Percentiles rank a stretch among this genome's conserved stretches.
phyloP scores from a whole-genome alignment of 2,797 vertebrate species.

The Toxotes lorentzi region DNA sequence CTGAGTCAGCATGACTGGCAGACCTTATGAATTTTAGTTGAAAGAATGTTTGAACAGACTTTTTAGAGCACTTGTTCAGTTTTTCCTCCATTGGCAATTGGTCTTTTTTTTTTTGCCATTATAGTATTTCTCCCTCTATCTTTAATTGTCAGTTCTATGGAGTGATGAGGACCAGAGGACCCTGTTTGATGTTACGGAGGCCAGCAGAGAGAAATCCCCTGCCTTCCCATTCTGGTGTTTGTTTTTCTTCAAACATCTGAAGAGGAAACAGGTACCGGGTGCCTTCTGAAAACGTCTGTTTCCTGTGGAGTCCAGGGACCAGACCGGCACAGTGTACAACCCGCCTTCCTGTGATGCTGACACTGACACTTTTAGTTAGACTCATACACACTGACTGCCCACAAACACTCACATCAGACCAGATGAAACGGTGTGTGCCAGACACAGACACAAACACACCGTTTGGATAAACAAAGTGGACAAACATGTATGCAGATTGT shows the following conservation, averaged over 20 bases:
- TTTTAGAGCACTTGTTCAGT: background rate
- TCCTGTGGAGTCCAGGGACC: conserved; percentile 55
- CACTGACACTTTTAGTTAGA: conserved; percentile 45
- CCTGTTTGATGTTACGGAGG: conserved; percentile 61
- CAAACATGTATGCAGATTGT: conserved; percentile 27
- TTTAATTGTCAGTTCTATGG: conserved; percentile 47
- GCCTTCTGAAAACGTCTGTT: conserved; percentile 63
- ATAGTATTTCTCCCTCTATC: conserved; percentile 15
- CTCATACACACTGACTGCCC: conserved; percentile 31
- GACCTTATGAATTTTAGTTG: conserved; percentile 3
- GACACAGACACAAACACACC: conserved; percentile 55
- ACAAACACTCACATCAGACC: conserved; percentile 45
- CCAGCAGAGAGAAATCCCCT: conserved; percentile 57
- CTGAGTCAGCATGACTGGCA: background rate
- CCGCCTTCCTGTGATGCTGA: conserved; percentile 45
- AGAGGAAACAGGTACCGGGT: conserved; percentile 75
- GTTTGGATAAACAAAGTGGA: conserved; percentile 32
- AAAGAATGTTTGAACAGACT: conserved; percentile 12
- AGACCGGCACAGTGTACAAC: conserved; percentile 35
- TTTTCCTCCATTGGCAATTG: background rate
- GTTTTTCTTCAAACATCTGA: conserved; percentile 66
- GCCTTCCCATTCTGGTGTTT: conserved; percentile 69
- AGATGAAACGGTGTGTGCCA: conserved; percentile 56
- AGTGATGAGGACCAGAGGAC: conserved; percentile 65
- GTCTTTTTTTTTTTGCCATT: background rate